These are phyloP conservation scores for Zele albiditarsus DNA, from an alignment of 2,888 invertebrate genomes.

Conservation along the genomic window DNA sequence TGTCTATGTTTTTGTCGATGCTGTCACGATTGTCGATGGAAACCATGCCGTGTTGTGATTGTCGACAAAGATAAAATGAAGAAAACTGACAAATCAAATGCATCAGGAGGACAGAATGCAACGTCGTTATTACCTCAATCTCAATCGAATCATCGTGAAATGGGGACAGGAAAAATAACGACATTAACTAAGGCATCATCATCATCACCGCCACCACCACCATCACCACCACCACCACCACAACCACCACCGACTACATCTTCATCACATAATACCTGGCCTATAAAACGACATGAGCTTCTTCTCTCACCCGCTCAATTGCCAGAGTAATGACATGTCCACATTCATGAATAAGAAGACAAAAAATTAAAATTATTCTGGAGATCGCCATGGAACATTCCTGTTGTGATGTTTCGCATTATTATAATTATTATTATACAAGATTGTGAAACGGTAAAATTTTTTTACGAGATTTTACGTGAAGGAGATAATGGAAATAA, in stretches of 20 bases:
- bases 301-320: slow-evolving; percentile 67
- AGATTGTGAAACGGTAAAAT: slow-evolving; percentile 41
- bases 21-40: slow-evolving; percentile 80
- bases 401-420: not conserved
- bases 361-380: not conserved
- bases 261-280: slow-evolving; percentile 48
- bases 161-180: slow-evolving; percentile 53
- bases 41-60: slow-evolving; percentile 63
- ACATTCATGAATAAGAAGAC: slow-evolving; percentile 1
- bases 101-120: slow-evolving; percentile 55
- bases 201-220: slow-evolving; percentile 39
- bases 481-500: slow-evolving; percentile 29
- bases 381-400: not conserved
- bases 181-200: slow-evolving; percentile 50
- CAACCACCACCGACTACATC: slow-evolving; percentile 51
- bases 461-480: slow-evolving; percentile 57
- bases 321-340: slow-evolving; percentile 58
- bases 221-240: slow-evolving; percentile 36
- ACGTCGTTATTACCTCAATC: slow-evolving; percentile 50
- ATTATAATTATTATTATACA: not conserved
- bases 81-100: slow-evolving; percentile 53
- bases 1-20: slow-evolving; percentile 89
- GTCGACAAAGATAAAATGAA: slow-evolving; percentile 55
- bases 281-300: slow-evolving; percentile 63
- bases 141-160: slow-evolving; percentile 50